Conservation (phyloP, 2,888 invertebrate species). For the Loripinus fragilis region DNA sequence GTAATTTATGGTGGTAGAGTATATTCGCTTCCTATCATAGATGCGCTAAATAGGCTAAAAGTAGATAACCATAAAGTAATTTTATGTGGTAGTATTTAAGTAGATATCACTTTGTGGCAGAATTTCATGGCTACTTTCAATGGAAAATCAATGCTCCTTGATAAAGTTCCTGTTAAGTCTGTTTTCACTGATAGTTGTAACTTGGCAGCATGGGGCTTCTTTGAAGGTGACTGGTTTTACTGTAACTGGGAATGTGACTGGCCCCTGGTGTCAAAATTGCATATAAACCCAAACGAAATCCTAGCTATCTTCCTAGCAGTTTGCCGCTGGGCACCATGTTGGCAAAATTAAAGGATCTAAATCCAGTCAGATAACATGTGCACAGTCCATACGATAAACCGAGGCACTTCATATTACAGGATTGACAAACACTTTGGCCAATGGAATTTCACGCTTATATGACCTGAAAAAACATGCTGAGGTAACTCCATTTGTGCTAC, state of each 20-base stretch:
- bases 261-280: background rate
- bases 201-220: slow-evolving; percentile 27
- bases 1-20: background rate
- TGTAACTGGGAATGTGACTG: slow-evolving; percentile 27
- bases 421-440: background rate
- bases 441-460: background rate
- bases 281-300: slow-evolving; percentile 36
- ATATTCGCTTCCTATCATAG: background rate
- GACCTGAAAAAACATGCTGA: background rate
- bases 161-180: too few species aligned
- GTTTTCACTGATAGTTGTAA: slow-evolving; percentile 14
- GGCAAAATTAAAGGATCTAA: background rate
- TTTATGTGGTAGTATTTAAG: background rate
- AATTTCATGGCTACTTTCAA: slow-evolving; percentile 21
- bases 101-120: slow-evolving; percentile 22
- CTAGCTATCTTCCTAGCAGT: slow-evolving; percentile 5
- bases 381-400: slow-evolving; percentile 9
- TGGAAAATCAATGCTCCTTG: too few species aligned
- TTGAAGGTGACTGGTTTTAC: slow-evolving; percentile 28
- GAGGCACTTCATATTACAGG: background rate
- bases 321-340: background rate
- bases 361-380: slow-evolving; percentile 22
- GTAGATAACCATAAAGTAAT: slow-evolving; percentile 22
- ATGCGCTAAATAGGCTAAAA: background rate
- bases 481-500: background rate